Evolutionary conservation across 2,113 vertebrate species (phyloP).

Genomic region (Gavialis gangeticus): DNA sequence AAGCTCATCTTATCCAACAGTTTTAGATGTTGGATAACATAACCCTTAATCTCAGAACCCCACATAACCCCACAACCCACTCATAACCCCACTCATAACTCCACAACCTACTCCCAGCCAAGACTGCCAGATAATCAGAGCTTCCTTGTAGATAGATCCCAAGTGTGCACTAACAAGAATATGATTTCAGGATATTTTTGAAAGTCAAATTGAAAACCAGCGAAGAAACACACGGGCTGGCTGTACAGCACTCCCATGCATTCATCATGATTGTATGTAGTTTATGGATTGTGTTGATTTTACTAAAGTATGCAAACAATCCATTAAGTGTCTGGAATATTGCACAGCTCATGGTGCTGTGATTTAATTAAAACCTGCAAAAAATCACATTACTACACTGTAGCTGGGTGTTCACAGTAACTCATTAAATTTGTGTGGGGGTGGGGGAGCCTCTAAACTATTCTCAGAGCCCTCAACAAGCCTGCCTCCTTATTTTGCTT

Average conservation of each 20-base stretch:
- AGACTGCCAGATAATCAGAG: neutral
- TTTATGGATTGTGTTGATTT: neutral
- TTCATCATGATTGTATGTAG: rapidly evolving
- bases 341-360: neutral
- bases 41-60: no score
- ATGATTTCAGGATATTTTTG: neutral
- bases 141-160: neutral
- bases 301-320: neutral
- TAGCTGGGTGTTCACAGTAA: neutral
- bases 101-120: neutral
- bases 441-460: neutral
- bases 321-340: neutral
- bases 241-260: neutral
- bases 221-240: neutral
- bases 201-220: neutral
- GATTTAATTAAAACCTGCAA: neutral
- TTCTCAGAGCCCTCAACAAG: neutral
- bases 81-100: no score
- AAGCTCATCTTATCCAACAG: neutral
- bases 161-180: neutral
- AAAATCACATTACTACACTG: neutral
- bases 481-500: neutral
- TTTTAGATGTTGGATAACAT: neutral
- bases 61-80: no score
- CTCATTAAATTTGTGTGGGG: neutral